Evolutionary conservation across 1,140 invertebrate genomes (phyloP).

Genomic region (Drosophila kurseongensis): DNA sequence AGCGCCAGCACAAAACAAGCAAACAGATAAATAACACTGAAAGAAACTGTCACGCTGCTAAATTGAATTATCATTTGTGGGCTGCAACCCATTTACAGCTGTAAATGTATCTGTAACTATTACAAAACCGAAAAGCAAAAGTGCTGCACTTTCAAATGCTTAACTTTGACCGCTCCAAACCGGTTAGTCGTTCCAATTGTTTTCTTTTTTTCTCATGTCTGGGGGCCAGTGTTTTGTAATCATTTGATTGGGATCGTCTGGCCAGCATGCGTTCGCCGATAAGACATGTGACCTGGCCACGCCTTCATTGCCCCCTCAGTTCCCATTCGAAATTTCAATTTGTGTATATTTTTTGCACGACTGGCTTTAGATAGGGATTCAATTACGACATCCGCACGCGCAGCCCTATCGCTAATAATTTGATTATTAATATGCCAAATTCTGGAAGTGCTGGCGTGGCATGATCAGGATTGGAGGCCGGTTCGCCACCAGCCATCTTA

Average conservation of each 20-base stretch:
- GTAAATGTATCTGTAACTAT: slow-evolving; percentile 25
- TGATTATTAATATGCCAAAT: slow-evolving; percentile 54
- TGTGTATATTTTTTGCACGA: slow-evolving; percentile 24
- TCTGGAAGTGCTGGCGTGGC: slow-evolving; percentile 38
- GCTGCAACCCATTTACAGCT: slow-evolving; percentile 6
- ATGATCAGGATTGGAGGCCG: slow-evolving; percentile 39
- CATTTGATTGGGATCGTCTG: slow-evolving; percentile 31
- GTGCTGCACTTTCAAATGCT: slow-evolving; percentile 46
- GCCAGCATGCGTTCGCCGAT: slow-evolving; percentile 24
- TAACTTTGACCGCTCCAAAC: slow-evolving; percentile 52
- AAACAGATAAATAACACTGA: slow-evolving; percentile 64
- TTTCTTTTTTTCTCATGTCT: slow-evolving; percentile 3
- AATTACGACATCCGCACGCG: slow-evolving; percentile 53
- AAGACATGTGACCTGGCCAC: slow-evolving; percentile 41
- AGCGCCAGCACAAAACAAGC: slow-evolving; percentile 45
- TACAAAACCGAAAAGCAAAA: neutral
- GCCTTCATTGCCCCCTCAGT: slow-evolving; percentile 29
- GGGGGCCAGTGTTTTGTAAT: slow-evolving; percentile 45
- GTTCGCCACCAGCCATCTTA: slow-evolving; percentile 22
- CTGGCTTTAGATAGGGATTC: slow-evolving; percentile 35
- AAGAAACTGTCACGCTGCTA: slow-evolving; percentile 19
- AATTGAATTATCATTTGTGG: slow-evolving; percentile 49
- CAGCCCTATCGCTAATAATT: slow-evolving; percentile 53
- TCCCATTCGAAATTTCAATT: slow-evolving; percentile 28
- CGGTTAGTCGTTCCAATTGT: slow-evolving; percentile 42